Conservation (phyloP, 2,797 vertebrate species). For the Cirrhinus mrigala region DNA sequence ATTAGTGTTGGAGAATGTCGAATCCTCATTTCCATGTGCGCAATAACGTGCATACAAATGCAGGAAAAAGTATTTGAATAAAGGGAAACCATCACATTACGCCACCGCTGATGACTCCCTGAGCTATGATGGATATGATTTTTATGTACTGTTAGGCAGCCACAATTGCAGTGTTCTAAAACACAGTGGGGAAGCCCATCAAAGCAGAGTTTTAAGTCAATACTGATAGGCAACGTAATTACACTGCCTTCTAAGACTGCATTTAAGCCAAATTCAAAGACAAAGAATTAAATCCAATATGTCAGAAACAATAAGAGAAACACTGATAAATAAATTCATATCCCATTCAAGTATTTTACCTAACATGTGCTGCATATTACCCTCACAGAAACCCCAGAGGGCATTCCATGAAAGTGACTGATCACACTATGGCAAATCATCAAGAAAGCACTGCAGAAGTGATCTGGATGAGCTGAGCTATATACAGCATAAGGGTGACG, state of each 20-base stretch:
- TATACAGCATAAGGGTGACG: constrained; percentile 14
- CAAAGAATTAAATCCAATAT: neutral
- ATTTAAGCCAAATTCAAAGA: constrained; percentile 7
- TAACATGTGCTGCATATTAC: neutral
- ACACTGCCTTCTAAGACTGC: neutral
- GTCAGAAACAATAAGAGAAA: neutral
- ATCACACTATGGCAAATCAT: neutral
- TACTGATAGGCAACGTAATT: neutral
- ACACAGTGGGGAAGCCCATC: neutral
- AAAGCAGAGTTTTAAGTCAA: constrained; percentile 11
- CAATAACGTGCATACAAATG: constrained; percentile 47
- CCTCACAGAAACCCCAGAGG: neutral
- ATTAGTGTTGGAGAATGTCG: constrained; percentile 39
- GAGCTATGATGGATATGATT: constrained; percentile 17
- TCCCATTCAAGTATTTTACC: neutral
- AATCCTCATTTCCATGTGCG: constrained; percentile 49
- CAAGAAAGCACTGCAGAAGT: neutral
- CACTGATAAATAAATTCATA: neutral
- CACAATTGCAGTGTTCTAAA: constrained; percentile 5
- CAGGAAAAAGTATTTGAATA: constrained; percentile 16
- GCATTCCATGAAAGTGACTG: neutral
- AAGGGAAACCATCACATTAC: constrained; percentile 16
- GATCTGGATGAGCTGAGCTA: constrained; percentile 24
- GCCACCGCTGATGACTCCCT: constrained; percentile 30
- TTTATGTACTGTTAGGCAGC: constrained; percentile 13